phyloP scores from a whole-genome alignment of 2,113 vertebrate genomes.

The Pseudolaguvia tuberculata region DNA sequence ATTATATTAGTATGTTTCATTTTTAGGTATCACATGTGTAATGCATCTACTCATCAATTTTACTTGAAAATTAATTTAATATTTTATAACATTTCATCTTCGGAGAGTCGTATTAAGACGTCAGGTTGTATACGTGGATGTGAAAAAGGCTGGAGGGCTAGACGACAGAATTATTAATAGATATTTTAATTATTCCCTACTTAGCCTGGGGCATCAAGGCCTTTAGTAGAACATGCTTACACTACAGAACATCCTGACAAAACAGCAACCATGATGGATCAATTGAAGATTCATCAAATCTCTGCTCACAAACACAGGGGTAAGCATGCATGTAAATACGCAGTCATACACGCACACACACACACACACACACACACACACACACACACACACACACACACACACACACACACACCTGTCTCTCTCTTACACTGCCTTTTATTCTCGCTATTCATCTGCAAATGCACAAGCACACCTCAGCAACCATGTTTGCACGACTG shows the following conservation, averaged over 20 bases:
- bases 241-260: conserved; percentile 44
- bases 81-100: conserved; percentile 18
- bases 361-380: conserved; percentile 46
- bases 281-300: conserved; percentile 56
- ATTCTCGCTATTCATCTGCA: conserved; percentile 44
- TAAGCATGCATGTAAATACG: conserved; percentile 38
- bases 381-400: conserved; percentile 46
- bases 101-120: conserved; percentile 15
- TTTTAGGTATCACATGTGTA: no score
- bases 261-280: conserved; percentile 44
- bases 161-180: conserved; percentile 44
- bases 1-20: background rate
- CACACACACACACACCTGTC: conserved; percentile 48
- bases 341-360: conserved; percentile 34
- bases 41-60: background rate
- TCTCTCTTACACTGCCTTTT: conserved; percentile 38
- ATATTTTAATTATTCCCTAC: conserved; percentile 45
- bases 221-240: conserved; percentile 44
- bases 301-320: conserved; percentile 41
- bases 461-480: conserved; percentile 26
- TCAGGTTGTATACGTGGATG: conserved; percentile 19
- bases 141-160: conserved; percentile 17
- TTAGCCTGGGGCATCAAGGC: conserved; percentile 39
- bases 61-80: background rate
- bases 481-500: conserved; percentile 11